Evolutionary conservation across 2,888 invertebrate genomes (phyloP).

Genomic region (Achlya flavicornis): DNA sequence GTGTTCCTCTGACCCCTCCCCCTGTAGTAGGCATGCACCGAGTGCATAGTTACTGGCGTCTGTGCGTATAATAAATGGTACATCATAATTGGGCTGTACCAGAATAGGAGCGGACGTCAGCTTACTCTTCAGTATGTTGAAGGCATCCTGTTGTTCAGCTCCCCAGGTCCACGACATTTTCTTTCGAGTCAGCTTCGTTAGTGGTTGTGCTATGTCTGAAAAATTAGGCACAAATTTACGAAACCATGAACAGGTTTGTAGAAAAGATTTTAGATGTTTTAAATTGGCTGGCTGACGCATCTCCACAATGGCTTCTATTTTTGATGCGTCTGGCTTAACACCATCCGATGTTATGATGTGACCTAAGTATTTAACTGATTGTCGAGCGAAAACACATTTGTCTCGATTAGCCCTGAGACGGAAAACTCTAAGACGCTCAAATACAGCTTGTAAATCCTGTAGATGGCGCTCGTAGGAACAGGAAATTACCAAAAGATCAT

Average conservation of each 20-base stretch:
- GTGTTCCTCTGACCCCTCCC: conserved; percentile 30
- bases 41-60: conserved; percentile 45
- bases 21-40: conserved; percentile 39
- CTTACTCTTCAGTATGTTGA: conserved; percentile 23
- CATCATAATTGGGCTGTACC: conserved; percentile 30
- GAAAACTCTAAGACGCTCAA: conserved; percentile 32
- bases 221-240: conserved; percentile 39
- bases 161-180: conserved; percentile 32
- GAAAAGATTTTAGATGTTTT: conserved; percentile 23
- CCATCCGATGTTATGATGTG: conserved; percentile 30
- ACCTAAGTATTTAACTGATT: conserved; percentile 29
- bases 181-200: conserved; percentile 26
- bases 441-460: conserved; percentile 34
- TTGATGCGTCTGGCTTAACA: conserved; percentile 25
- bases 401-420: conserved; percentile 38
- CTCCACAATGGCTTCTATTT: conserved; percentile 24
- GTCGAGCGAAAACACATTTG: conserved; percentile 37
- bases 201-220: conserved; percentile 37
- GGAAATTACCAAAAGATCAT: conserved; percentile 44
- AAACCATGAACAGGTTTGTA: conserved; percentile 48
- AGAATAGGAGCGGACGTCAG: conserved; percentile 35
- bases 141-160: conserved; percentile 27
- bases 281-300: conserved; percentile 25
- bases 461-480: conserved; percentile 32
- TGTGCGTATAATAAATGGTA: conserved; percentile 42